Conservation (phyloP, 1,140 invertebrate genomes). For the Brachionus calyciflorus region DNA sequence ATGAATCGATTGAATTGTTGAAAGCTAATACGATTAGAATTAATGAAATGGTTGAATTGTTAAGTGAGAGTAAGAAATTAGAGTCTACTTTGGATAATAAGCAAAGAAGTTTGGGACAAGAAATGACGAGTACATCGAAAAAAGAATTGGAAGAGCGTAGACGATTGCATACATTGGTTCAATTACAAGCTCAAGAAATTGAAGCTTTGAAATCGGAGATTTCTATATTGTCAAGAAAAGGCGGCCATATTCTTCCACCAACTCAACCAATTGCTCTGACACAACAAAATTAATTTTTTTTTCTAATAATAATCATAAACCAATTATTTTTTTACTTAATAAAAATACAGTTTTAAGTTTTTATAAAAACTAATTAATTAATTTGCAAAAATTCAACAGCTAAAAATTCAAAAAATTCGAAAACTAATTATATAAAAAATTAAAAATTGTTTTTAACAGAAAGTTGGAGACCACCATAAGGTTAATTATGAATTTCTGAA, state of each 20-base stretch:
- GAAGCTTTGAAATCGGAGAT: conserved; percentile 60
- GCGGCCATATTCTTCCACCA: conserved; percentile 50
- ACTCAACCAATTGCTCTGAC: conserved; percentile 1
- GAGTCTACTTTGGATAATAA: conserved; percentile 54
- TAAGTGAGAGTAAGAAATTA: conserved; percentile 54
- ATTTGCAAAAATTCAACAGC: no score
- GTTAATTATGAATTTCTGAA: no score
- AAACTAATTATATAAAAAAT: no score
- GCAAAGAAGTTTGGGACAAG: conserved; percentile 58
- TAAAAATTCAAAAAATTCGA: no score
- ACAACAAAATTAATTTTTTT: not conserved
- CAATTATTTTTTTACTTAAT: no score
- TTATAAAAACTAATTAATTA: no score
- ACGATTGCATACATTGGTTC: conserved; percentile 58
- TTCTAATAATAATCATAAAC: no score
- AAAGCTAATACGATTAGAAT: conserved; percentile 57
- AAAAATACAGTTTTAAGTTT: no score
- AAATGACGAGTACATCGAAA: conserved; percentile 55
- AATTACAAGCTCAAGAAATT: conserved; percentile 60
- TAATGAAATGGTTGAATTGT: conserved; percentile 55
- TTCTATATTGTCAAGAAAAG: conserved; percentile 58
- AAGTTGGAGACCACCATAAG: no score
- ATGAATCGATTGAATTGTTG: conserved; percentile 54
- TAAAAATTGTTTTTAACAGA: no score
- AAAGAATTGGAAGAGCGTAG: conserved; percentile 56